Percentiles rank a stretch among this genome's conserved stretches.
phyloP scores from a whole-genome alignment of 2,888 invertebrate species.

The Disparrhopalites patrizii region DNA sequence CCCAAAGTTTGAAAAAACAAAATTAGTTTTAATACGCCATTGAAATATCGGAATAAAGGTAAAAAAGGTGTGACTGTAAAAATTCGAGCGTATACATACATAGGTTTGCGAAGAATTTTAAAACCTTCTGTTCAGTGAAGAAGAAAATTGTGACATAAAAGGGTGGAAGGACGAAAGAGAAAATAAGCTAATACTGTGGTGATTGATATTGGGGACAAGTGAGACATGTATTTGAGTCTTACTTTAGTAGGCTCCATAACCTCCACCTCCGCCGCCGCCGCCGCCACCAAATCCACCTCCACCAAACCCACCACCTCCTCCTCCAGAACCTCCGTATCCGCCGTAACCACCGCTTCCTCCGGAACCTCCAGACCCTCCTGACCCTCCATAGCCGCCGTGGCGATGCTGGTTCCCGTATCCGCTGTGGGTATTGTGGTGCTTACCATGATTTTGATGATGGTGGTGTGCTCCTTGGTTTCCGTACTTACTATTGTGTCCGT shows the following conservation, averaged over 20 bases:
- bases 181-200: too few relatives aligned
- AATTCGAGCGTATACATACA: too few relatives aligned
- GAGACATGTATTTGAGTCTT: too few relatives aligned
- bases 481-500: slow-evolving; percentile 36
- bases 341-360: slow-evolving; percentile 13
- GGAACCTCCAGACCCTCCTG: not conserved
- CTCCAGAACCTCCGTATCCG: slow-evolving; percentile 16
- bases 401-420: slow-evolving; percentile 19
- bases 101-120: too few relatives aligned
- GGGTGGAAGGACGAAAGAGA: too few relatives aligned
- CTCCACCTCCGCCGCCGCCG: slow-evolving; percentile 17
- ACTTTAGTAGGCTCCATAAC: slow-evolving; percentile 9
- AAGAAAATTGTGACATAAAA: too few relatives aligned
- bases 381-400: not conserved
- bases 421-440: slow-evolving; percentile 15
- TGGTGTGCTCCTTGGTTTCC: slow-evolving; percentile 31
- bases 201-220: too few relatives aligned
- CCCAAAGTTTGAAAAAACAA: too few relatives aligned
- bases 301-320: slow-evolving; percentile 3
- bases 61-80: too few relatives aligned
- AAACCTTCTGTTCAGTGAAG: too few relatives aligned
- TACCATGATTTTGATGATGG: slow-evolving; percentile 16
- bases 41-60: too few relatives aligned
- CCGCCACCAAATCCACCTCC: slow-evolving; percentile 17
- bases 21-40: too few relatives aligned